phyloP scores from a whole-genome alignment of 2,888 invertebrate genomes.

The Drosophila phalerata region DNA sequence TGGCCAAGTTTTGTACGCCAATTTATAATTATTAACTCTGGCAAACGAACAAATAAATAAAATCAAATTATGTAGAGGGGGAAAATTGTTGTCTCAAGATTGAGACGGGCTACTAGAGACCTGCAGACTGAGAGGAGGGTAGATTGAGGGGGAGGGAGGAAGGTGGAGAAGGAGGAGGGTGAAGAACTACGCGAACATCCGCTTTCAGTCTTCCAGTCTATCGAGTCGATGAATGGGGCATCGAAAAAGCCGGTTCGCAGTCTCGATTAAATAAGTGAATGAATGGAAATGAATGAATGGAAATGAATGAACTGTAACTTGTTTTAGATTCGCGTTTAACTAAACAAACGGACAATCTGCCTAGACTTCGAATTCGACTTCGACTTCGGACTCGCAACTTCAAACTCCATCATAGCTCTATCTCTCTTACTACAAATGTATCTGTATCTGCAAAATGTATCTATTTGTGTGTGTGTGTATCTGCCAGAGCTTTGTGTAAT shows the following conservation, averaged over 20 bases:
- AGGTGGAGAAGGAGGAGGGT: neutral
- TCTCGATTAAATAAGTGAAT: conserved; percentile 48
- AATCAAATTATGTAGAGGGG: conserved; percentile 70
- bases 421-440: conserved; percentile 2
- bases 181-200: conserved; percentile 78
- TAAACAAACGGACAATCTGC: conserved; percentile 71
- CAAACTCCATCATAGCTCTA: neutral
- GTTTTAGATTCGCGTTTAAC: conserved; percentile 76
- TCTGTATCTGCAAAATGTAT: neutral
- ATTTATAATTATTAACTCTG: conserved; percentile 80
- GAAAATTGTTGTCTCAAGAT: conserved; percentile 26
- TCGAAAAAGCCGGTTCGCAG: conserved; percentile 17
- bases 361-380: conserved; percentile 39
- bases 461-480: conserved; percentile 36
- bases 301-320: conserved; percentile 80
- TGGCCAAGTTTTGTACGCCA: conserved; percentile 75
- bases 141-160: neutral
- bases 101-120: conserved; percentile 14
- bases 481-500: conserved; percentile 70
- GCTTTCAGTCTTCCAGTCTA: conserved; percentile 30
- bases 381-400: conserved; percentile 26
- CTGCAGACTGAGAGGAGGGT: conserved; percentile 5
- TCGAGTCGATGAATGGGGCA: conserved; percentile 65
- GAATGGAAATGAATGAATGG: conserved; percentile 60
- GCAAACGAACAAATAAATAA: conserved; percentile 78